Evolutionary conservation across 2,888 invertebrate genomes (phyloP).

Genomic region (Lasiommata megera): DNA sequence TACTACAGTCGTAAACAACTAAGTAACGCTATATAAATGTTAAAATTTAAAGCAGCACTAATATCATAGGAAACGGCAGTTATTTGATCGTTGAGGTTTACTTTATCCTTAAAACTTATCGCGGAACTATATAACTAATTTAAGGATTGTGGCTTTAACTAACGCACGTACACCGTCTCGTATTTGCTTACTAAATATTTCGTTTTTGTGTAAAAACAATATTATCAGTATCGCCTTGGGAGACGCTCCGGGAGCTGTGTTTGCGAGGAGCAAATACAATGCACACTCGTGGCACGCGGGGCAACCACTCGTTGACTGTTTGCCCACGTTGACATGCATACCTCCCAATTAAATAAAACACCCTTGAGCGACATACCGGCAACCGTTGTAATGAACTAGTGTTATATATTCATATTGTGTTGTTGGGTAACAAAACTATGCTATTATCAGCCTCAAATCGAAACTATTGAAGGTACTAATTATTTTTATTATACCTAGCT

Average conservation of each 20-base stretch:
- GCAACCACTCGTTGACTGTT: constrained; percentile 54
- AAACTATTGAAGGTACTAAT: too few relatives aligned
- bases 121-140: not conserved
- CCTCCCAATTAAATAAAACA: constrained; percentile 55
- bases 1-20: too few relatives aligned
- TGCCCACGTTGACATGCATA: constrained; percentile 69
- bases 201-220: constrained; percentile 41
- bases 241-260: constrained; percentile 62
- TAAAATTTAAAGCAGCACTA: too few relatives aligned
- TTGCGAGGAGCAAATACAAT: constrained; percentile 67
- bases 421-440: too few relatives aligned
- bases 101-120: constrained; percentile 1
- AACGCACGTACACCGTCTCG: not conserved
- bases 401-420: not conserved
- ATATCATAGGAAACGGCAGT: not conserved
- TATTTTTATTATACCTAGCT: too few relatives aligned
- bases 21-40: too few relatives aligned
- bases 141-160: not conserved
- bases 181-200: constrained; percentile 43
- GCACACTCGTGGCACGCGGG: constrained; percentile 61
- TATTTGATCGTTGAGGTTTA: not conserved
- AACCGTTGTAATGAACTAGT: not conserved
- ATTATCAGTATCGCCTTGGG: constrained; percentile 55
- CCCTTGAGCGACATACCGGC: constrained; percentile 25
- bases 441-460: too few relatives aligned